Evolutionary conservation across 2,888 invertebrate genomes (phyloP).

Genomic region (Drosophila buzzatii): DNA sequence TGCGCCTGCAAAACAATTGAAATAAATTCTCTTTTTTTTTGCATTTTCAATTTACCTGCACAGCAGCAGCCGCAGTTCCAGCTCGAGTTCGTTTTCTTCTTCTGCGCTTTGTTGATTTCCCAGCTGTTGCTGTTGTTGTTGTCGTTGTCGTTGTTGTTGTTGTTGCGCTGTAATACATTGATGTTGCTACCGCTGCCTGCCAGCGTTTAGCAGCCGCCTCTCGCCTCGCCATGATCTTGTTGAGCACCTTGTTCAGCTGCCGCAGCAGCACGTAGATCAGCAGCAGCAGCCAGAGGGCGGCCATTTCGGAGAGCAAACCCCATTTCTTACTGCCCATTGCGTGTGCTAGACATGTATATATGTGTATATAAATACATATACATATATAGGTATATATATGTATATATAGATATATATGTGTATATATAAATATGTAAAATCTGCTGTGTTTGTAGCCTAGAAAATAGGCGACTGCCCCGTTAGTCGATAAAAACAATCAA

Average conservation of each 20-base stretch:
- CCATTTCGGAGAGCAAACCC: slow-evolving; percentile 25
- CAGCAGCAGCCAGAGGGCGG: slow-evolving; percentile 33
- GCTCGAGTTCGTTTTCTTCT: neutral
- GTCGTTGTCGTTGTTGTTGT: neutral
- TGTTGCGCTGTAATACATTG: neutral
- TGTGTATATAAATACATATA: neutral
- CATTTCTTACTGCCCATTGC: slow-evolving; percentile 12
- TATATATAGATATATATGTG: neutral
- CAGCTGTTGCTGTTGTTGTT: slow-evolving; percentile 6
- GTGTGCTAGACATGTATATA: neutral
- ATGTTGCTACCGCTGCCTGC: neutral
- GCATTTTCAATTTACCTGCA: slow-evolving; percentile 72
- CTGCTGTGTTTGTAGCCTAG: neutral
- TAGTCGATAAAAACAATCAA: neutral
- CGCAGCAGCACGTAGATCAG: slow-evolving; percentile 40
- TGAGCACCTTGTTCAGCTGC: slow-evolving; percentile 10
- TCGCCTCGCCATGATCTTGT: neutral
- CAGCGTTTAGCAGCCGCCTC: neutral
- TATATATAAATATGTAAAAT: slow-evolving; percentile 2
- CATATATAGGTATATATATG: slow-evolving; percentile 1
- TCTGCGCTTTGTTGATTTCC: slow-evolving; percentile 5
- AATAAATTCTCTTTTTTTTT: slow-evolving; percentile 31
- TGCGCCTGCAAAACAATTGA: slow-evolving; percentile 66
- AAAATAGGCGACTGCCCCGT: slow-evolving; percentile 9
- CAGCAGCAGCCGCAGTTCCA: slow-evolving; percentile 6